A percentile compares a stretch with the other conserved stretches of the same genome.
Evolutionary conservation across 2,888 invertebrate genomes (phyloP).

Genomic region (Sarcophaga carnaria): DNA sequence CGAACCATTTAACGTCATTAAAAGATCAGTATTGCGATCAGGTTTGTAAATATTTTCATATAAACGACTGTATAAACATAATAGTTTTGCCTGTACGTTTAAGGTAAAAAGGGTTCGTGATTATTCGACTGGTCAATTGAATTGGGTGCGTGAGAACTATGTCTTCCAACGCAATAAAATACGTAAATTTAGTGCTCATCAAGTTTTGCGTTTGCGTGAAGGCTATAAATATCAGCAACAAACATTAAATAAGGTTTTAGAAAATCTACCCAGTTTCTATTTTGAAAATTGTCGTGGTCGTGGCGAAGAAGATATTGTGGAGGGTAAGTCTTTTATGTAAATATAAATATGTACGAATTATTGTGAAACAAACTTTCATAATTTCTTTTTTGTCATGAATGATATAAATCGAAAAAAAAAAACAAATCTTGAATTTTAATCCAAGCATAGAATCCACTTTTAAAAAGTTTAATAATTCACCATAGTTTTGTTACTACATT

Average conservation of each 20-base stretch:
- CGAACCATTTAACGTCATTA: constrained; percentile 91
- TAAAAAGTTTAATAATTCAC: too few relatives aligned
- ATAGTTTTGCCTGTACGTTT: too few relatives aligned
- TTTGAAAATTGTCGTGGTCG: constrained; percentile 96
- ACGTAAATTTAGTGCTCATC: constrained; percentile 96
- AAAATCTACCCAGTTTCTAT: constrained; percentile 94
- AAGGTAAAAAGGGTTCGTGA: constrained; percentile 95
- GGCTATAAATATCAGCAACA: constrained; percentile 98
- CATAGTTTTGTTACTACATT: too few relatives aligned
- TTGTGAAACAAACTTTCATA: too few relatives aligned
- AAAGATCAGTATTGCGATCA: constrained; percentile 96
- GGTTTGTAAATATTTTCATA: constrained; percentile 82
- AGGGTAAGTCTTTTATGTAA: constrained; percentile 74
- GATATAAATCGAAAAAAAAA: too few relatives aligned
- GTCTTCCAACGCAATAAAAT: constrained; percentile 97
- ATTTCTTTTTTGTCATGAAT: too few relatives aligned
- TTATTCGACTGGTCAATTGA: constrained; percentile 94
- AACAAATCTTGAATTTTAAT: too few relatives aligned
- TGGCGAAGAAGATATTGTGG: constrained; percentile 83
- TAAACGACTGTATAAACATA: too few relatives aligned
- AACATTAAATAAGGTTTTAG: constrained; percentile 95
- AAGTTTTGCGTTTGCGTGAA: constrained; percentile 93
- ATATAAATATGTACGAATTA: neutral
- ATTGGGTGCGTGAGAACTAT: constrained; percentile 97
- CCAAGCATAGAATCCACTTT: too few relatives aligned